These are phyloP conservation scores for Drosophila fulvimacula DNA, from an alignment of 2,888 invertebrate species.

Conservation along the genomic window DNA sequence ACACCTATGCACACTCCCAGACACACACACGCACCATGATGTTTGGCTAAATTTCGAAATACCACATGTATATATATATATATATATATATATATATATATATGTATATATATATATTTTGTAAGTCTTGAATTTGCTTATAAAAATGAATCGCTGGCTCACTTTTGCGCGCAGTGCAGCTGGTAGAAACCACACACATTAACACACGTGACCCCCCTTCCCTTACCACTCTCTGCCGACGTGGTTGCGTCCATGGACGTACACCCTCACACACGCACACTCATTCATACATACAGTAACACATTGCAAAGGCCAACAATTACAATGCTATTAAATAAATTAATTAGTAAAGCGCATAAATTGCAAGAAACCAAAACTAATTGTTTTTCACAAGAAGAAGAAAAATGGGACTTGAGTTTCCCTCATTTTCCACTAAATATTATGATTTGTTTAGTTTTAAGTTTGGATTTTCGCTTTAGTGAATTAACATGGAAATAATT, in stretches of 20 bases:
- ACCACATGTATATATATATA: constrained; percentile 7
- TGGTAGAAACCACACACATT: background rate
- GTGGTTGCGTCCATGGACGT: constrained; percentile 15
- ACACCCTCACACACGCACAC: background rate
- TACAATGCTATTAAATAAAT: constrained; percentile 64
- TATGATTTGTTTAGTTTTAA: constrained; percentile 28
- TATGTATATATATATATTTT: constrained; percentile 32
- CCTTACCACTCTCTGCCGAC: background rate
- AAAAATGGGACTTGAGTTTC: background rate
- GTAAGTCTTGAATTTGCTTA: constrained; percentile 35
- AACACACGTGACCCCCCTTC: background rate
- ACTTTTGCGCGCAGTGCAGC: constrained; percentile 14
- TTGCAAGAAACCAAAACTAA: constrained; percentile 19
- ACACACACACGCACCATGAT: constrained; percentile 11
- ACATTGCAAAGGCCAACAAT: constrained; percentile 35
- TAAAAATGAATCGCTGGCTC: constrained; percentile 8
- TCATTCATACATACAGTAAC: constrained; percentile 9
- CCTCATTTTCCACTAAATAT: constrained; percentile 4
- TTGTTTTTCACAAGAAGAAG: constrained; percentile 3
- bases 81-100: background rate
- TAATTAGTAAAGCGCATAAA: constrained; percentile 51
- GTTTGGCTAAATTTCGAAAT: constrained; percentile 53
- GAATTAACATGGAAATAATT: constrained; percentile 28
- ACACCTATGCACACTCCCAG: constrained; percentile 3
- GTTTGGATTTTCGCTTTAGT: constrained; percentile 46